phyloP scores from a whole-genome alignment of 2,888 invertebrate genomes.

The Ellobium chinense region DNA sequence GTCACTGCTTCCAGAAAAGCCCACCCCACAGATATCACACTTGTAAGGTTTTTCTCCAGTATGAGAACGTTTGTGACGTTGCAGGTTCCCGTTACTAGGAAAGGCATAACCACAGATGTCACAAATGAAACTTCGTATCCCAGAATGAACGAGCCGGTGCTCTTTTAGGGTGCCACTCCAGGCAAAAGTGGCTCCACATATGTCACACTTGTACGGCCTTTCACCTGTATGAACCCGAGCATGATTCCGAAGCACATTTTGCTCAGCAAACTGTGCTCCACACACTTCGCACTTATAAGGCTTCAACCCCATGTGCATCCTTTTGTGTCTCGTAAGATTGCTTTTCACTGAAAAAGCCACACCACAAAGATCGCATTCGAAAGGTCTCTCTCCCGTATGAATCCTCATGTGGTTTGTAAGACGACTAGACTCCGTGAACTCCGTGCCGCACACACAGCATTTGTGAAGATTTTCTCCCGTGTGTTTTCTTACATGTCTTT shows the following conservation, averaged over 20 bases:
- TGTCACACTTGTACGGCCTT: conserved; percentile 43
- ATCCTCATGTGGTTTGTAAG: conserved; percentile 15
- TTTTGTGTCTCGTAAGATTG: conserved; percentile 37
- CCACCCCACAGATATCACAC: conserved; percentile 21
- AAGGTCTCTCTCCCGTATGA: conserved; percentile 30
- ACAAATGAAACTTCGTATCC: conserved; percentile 25
- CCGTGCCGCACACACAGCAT: conserved; percentile 42
- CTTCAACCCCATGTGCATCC: conserved; percentile 43
- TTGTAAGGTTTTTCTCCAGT: conserved; percentile 43
- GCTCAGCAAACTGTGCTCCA: conserved; percentile 29
- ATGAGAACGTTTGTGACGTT: conserved; percentile 46
- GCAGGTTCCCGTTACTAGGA: conserved; percentile 9
- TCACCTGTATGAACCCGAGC: conserved; percentile 44
- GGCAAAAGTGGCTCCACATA: conserved; percentile 36
- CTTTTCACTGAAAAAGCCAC: conserved; percentile 32
- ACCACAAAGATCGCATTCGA: conserved; percentile 41
- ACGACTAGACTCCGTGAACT: conserved; percentile 31
- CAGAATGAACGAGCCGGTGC: conserved; percentile 7
- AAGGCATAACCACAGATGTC: conserved; percentile 21
- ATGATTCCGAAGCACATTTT: conserved; percentile 44
- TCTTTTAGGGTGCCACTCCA: conserved; percentile 2
- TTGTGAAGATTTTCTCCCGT: conserved; percentile 48
- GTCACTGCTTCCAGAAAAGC: background rate
- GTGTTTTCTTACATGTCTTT: conserved; percentile 46
- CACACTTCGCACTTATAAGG: conserved; percentile 45